These are phyloP conservation scores for Ceryle rudis DNA, from an alignment of 2,797 vertebrate species.

Conservation along the genomic window DNA sequence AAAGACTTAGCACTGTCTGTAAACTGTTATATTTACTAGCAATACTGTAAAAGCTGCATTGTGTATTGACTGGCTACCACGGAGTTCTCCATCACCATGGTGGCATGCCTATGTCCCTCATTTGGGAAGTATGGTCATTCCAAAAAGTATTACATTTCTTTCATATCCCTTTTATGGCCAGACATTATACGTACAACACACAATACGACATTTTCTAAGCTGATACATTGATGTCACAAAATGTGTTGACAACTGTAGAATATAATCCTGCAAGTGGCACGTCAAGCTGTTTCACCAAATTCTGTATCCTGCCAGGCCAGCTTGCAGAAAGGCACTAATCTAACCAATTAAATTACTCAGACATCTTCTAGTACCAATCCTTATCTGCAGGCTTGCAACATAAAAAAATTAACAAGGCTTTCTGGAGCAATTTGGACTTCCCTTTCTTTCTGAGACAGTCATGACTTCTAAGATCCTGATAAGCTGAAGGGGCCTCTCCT, in stretches of 20 bases:
- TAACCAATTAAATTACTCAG: conserved; percentile 15
- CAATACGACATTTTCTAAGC: not conserved
- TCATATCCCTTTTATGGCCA: not conserved
- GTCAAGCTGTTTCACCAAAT: conserved; percentile 9
- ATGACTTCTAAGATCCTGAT: not conserved
- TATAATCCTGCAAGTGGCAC: not conserved
- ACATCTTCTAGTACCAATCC: not conserved
- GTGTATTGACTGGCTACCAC: not conserved
- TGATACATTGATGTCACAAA: not conserved
- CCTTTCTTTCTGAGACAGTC: not conserved
- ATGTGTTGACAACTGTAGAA: not conserved
- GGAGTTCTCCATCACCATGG: not conserved
- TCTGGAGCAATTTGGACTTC: not conserved
- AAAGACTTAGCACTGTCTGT: not conserved
- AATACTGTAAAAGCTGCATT: not conserved
- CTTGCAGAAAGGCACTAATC: not conserved
- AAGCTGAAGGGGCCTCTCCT: not conserved
- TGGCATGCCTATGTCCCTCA: not conserved
- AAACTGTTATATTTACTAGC: not conserved
- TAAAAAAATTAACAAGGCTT: not conserved
- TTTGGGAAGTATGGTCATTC: not conserved
- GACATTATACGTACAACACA: not conserved
- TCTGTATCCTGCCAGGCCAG: not conserved
- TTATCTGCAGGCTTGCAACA: not conserved
- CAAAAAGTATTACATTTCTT: not conserved